A percentile compares a stretch with the other conserved stretches of the same genome.
These are phyloP conservation scores for Drosophila hydei DNA, from an alignment of 1,140 invertebrate species.

Conservation along the genomic window DNA sequence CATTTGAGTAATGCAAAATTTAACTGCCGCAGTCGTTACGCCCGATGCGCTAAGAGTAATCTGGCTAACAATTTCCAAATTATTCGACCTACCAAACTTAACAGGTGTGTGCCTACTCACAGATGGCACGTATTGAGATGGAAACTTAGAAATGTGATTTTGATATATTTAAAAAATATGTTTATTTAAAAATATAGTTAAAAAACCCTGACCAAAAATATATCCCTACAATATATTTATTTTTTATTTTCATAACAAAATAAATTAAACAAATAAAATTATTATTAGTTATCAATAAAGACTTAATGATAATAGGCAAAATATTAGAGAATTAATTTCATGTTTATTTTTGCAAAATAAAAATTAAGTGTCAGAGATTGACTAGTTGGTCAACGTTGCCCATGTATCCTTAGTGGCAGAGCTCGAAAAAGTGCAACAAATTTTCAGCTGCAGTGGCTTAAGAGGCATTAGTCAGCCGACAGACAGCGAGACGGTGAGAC, in stretches of 20 bases:
- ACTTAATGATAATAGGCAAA: too few relatives aligned
- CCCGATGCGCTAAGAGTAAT: conserved; percentile 63
- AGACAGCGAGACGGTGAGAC: background rate
- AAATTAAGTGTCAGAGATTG: background rate
- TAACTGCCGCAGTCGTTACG: conserved; percentile 76
- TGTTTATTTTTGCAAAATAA: too few relatives aligned
- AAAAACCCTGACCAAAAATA: too few relatives aligned
- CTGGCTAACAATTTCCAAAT: conserved; percentile 69
- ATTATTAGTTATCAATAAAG: too few relatives aligned
- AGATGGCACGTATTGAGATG: background rate
- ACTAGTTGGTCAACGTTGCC: background rate
- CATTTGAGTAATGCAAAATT: conserved; percentile 58
- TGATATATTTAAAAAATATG: too few relatives aligned
- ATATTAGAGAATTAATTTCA: too few relatives aligned
- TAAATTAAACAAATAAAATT: too few relatives aligned
- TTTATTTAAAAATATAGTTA: too few relatives aligned
- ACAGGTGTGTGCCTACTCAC: conserved; percentile 39
- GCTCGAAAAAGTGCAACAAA: conserved; percentile 28
- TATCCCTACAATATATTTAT: too few relatives aligned
- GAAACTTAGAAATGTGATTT: too few relatives aligned
- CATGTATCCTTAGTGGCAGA: conserved; percentile 2
- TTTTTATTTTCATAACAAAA: too few relatives aligned
- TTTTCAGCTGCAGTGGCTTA: conserved; percentile 31
- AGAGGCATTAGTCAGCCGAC: conserved; percentile 7
- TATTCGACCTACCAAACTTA: conserved; percentile 56